Evolutionary conservation across 23 tunicate genomes (phyloP).

Genomic region (Ascidia mentula): DNA sequence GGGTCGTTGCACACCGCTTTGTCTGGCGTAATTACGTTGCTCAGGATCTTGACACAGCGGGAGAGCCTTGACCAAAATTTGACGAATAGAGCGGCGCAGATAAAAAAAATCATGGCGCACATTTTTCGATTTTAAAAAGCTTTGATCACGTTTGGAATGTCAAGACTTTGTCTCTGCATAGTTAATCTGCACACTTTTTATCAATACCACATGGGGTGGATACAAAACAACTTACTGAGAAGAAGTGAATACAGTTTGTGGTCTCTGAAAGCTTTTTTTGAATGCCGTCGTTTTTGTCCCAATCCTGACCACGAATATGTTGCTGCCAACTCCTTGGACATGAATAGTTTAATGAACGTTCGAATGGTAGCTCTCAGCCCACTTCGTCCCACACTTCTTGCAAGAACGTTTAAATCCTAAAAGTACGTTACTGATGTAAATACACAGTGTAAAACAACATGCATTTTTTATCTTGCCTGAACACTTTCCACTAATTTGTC

Average conservation of each 20-base stretch:
- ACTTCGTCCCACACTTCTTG: background rate
- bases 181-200: background rate
- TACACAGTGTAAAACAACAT: background rate
- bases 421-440: background rate
- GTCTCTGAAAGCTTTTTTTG: background rate
- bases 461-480: background rate
- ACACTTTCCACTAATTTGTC: background rate
- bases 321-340: background rate
- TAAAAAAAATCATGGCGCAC: too few species aligned
- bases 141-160: background rate
- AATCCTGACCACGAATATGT: background rate
- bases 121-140: background rate
- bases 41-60: background rate
- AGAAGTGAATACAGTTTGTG: background rate
- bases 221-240: background rate
- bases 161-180: background rate
- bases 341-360: background rate
- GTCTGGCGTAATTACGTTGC: background rate
- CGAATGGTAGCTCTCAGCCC: constrained; percentile 5
- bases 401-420: background rate
- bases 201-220: background rate
- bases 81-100: background rate
- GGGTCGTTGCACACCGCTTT: background rate
- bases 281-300: background rate
- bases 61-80: background rate